Base-by-base conservation (phyloP, 35 echinoderm and acorn worm species). In the Chiridota heheva region DNA sequence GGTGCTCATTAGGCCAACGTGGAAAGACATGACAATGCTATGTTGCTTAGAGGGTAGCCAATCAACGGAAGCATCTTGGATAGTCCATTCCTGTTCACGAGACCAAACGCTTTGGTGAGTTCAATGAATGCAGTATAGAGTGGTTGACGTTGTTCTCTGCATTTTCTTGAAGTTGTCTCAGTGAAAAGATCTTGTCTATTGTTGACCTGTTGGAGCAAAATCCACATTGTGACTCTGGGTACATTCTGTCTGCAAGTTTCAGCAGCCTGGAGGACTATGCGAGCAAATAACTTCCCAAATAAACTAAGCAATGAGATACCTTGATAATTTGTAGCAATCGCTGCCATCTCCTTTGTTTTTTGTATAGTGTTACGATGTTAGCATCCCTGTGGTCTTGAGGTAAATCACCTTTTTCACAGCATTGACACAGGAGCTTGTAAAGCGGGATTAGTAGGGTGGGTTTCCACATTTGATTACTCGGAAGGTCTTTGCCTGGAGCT, bases 341-440 rank as follows among this genome's bases (percentile, higher is more conserved):
- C 37, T 44, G 4, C 62, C 26, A 7, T 67, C 80, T 2, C 80
- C 83, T 32, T 58, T 88, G 57, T 73, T 88, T 81, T 38, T 88
- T 88, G 72, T 81, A 88, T 24, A 88, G 85, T 7, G 80, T 90
- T 55, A 90, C 31, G 28, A 90, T 90, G 4, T 84, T 84, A 20
- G 87, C 66, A 74, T 90, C 68, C 25, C 67, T 35, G 64, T 71
- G 70, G 42, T 89, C 76, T 36, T 63, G 77, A 15, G 77, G 78
- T 40, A 81, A 2, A 0, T 69, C 16, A 22, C 41, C 66, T 58
- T 72, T 53, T n/a, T 27, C 63, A 76, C 66, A 83, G 64, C 48
- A 70, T 2, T 38, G 67, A 30, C 60, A 59, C 0, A 89, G 76
- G 24, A 90, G 80, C 20, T 75, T 24, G 25, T 83, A 58, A 6